Evolutionary conservation across 2,113 vertebrate genomes (phyloP).

Genomic region (Rynchops niger): DNA sequence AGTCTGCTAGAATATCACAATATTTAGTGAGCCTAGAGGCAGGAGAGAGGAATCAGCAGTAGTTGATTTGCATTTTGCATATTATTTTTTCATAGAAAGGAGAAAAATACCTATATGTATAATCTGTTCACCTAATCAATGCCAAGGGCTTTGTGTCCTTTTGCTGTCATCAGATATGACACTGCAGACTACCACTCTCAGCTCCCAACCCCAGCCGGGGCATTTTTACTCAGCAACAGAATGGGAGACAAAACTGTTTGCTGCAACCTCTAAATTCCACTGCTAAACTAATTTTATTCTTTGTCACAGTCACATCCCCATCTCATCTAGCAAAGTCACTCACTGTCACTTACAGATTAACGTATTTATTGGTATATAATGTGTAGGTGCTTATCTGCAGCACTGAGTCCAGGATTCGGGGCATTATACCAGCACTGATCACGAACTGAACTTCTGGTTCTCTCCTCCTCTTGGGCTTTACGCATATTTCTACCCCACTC

Average conservation of each 20-base stretch:
- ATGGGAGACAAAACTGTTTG: neutral
- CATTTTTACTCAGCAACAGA: neutral
- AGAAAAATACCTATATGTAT: neutral
- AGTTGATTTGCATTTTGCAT: neutral
- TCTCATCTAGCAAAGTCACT: neutral
- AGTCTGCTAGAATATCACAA: slow-evolving; percentile 1
- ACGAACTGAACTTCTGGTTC: neutral
- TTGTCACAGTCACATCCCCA: neutral
- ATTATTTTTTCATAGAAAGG: neutral
- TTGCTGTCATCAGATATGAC: neutral
- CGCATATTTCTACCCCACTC: fast-evolving
- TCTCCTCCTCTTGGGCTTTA: neutral
- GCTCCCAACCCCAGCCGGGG: neutral
- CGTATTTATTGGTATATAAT: neutral
- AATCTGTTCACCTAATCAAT: neutral
- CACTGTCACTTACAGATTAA: neutral
- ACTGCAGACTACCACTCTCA: neutral
- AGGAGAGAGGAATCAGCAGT: neutral
- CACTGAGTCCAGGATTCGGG: neutral
- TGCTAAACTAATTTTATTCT: neutral
- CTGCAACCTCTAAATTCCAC: neutral
- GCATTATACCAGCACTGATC: neutral
- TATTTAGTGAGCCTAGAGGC: neutral
- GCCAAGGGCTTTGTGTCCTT: neutral
- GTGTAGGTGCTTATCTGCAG: neutral